phyloP scores from a whole-genome alignment of 1,140 invertebrate species.

The Popillia japonica region DNA sequence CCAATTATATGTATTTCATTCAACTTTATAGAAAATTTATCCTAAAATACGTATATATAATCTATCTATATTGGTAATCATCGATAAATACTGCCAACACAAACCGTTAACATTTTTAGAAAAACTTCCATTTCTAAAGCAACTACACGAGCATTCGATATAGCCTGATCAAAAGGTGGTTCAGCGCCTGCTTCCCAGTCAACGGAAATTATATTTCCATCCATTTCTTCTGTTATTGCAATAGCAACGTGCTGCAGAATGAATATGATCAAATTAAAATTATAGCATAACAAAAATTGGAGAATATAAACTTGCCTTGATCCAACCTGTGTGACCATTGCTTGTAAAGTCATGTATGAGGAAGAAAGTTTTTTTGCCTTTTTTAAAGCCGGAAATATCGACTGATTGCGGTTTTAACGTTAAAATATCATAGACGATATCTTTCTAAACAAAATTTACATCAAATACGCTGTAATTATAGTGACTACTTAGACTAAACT shows the following conservation, averaged over 20 bases:
- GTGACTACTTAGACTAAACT: constrained; percentile 3
- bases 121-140: constrained; percentile 63
- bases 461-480: neutral
- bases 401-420: constrained; percentile 46
- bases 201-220: constrained; percentile 55
- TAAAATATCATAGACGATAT: constrained; percentile 44
- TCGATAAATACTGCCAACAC: neutral
- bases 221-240: constrained; percentile 45
- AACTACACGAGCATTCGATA: constrained; percentile 67
- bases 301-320: constrained; percentile 50
- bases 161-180: constrained; percentile 65
- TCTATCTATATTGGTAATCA: too few relatives aligned
- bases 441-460: constrained; percentile 35
- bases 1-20: constrained; percentile 52
- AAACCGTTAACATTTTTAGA: constrained; percentile 54
- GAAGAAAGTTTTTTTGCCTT: constrained; percentile 43
- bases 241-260: constrained; percentile 51
- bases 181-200: constrained; percentile 61
- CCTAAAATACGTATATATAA: constrained; percentile 6
- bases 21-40: neutral
- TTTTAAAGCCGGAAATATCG: constrained; percentile 48
- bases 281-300: neutral
- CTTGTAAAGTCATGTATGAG: constrained; percentile 59
- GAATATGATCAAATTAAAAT: neutral
- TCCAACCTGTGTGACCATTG: constrained; percentile 57